Percentiles rank a stretch among this genome's conserved stretches.
phyloP scores from a whole-genome alignment of 2,113 vertebrate genomes.

The Thryonomys swinderianus region DNA sequence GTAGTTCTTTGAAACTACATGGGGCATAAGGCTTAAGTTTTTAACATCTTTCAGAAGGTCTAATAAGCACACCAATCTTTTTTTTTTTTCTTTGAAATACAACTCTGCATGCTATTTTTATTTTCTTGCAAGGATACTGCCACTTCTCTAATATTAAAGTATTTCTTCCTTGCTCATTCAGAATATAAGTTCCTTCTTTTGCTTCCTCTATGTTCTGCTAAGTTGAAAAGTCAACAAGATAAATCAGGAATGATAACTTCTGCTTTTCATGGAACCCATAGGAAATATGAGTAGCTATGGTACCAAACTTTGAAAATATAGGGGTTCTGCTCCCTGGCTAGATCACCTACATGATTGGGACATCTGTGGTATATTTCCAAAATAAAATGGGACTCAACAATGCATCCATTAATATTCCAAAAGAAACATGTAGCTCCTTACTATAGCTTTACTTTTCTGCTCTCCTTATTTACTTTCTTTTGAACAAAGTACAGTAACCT shows the following conservation, averaged over 20 bases:
- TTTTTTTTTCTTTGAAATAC: slow-evolving; percentile 53
- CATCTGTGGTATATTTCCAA: neutral
- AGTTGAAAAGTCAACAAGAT: slow-evolving; percentile 73
- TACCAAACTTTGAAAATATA: slow-evolving; percentile 44
- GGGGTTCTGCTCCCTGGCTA: neutral
- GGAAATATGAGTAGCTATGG: neutral
- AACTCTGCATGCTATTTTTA: neutral
- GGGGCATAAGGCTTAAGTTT: neutral
- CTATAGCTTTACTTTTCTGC: neutral
- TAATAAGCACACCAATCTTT: neutral
- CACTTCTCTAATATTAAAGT: slow-evolving; percentile 61
- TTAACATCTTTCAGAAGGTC: slow-evolving; percentile 9
- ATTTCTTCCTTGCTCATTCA: slow-evolving; percentile 62
- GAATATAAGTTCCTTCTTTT: slow-evolving; percentile 68
- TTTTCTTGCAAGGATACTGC: slow-evolving; percentile 23
- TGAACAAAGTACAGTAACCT: slow-evolving; percentile 29
- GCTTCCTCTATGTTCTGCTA: slow-evolving; percentile 73
- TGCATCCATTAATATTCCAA: neutral
- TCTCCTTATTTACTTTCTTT: slow-evolving; percentile 6
- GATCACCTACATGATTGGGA: too few species aligned
- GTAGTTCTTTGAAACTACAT: slow-evolving; percentile 21
- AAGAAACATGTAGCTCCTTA: neutral
- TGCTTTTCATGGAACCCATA: slow-evolving; percentile 64
- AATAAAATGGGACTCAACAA: slow-evolving; percentile 27
- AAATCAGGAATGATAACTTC: slow-evolving; percentile 72